These are phyloP conservation scores for Cochlearius cochlearius DNA, from an alignment of 2,113 vertebrate species.

Conservation along the genomic window DNA sequence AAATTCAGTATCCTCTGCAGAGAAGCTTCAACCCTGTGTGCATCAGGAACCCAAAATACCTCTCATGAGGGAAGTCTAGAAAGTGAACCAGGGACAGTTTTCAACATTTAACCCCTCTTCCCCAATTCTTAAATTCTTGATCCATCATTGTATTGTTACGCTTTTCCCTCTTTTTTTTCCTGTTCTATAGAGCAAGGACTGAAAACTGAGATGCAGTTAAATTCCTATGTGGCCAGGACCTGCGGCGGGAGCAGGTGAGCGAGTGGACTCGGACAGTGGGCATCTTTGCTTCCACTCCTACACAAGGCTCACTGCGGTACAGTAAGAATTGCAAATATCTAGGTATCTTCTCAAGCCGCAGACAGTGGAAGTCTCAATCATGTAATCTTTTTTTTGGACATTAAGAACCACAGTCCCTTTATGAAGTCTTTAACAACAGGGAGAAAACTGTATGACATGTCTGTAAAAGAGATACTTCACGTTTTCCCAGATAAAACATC, in stretches of 20 bases:
- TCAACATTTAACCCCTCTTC: not conserved
- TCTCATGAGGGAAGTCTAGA: not conserved
- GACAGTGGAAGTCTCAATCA: not conserved
- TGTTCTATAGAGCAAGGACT: not conserved
- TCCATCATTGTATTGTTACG: not conserved
- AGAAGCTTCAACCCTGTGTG: not conserved
- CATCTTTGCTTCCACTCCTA: not conserved
- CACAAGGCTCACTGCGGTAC: not conserved
- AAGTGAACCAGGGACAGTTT: not conserved
- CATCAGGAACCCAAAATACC: not conserved
- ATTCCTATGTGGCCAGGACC: not conserved
- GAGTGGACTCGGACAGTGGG: not conserved
- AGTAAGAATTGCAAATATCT: not conserved
- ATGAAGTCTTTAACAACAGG: not conserved
- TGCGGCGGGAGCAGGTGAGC: fast-evolving
- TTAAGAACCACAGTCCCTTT: not conserved
- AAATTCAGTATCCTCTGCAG: not conserved
- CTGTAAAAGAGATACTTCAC: not conserved
- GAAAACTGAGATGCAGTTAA: not conserved
- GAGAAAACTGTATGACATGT: not conserved
- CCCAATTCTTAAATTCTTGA: not conserved
- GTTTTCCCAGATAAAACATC: not conserved
- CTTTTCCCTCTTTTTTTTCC: not conserved
- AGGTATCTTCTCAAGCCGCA: not conserved
- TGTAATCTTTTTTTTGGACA: not conserved